Percentiles rank a stretch among this genome's conserved stretches.
These are phyloP conservation scores for Xestia ashworthii DNA, from an alignment of 2,888 invertebrate genomes.

Conservation along the genomic window DNA sequence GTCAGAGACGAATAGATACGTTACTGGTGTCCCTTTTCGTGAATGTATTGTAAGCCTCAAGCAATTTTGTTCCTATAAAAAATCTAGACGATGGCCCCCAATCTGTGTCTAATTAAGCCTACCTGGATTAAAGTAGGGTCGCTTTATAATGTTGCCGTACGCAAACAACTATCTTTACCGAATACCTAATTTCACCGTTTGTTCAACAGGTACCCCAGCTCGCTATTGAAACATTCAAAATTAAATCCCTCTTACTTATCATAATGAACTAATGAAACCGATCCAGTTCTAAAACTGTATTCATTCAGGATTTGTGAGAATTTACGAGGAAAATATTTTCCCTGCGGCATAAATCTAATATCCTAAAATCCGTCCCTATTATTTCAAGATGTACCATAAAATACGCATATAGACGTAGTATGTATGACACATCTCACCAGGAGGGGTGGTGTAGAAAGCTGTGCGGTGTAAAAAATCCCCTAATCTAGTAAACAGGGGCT, in stretches of 20 bases:
- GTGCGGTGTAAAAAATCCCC: constrained; percentile 89
- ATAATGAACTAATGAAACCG: constrained; percentile 33
- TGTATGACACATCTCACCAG: constrained; percentile 82
- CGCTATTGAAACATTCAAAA: constrained; percentile 47
- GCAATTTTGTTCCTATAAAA: constrained; percentile 21
- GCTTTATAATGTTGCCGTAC: constrained; percentile 31
- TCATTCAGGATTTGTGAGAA: constrained; percentile 41
- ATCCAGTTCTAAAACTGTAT: constrained; percentile 37
- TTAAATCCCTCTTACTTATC: constrained; percentile 36
- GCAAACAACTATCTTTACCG: constrained; percentile 54
- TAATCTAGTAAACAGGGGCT: constrained; percentile 90
- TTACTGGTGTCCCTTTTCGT: neutral
- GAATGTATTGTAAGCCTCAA: constrained; percentile 4
- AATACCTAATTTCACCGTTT: constrained; percentile 51
- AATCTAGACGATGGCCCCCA: constrained; percentile 30
- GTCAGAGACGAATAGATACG: neutral
- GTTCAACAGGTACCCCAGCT: constrained; percentile 53
- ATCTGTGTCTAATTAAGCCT: constrained; percentile 51
- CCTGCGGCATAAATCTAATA: constrained; percentile 66
- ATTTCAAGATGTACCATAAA: constrained; percentile 79
- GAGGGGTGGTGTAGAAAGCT: constrained; percentile 80
- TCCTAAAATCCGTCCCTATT: constrained; percentile 77
- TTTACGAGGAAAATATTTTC: constrained; percentile 53
- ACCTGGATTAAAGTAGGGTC: constrained; percentile 52
- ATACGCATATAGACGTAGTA: constrained; percentile 77